These are phyloP conservation scores for Prunella strophiata DNA, from an alignment of 2,797 vertebrate genomes.

Conservation along the genomic window DNA sequence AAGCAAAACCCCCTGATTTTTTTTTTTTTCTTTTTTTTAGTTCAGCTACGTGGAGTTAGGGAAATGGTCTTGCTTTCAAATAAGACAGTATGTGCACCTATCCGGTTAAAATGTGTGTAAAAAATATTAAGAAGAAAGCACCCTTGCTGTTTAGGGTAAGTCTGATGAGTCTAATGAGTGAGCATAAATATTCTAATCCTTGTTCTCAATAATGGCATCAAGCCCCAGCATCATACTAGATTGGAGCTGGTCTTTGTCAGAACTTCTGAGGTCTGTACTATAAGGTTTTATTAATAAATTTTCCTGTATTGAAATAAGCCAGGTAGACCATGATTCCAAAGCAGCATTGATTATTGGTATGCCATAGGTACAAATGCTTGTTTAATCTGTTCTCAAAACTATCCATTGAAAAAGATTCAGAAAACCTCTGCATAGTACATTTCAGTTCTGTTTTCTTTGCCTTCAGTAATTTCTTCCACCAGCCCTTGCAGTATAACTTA, in stretches of 20 bases:
- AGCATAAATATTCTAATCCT: not conserved
- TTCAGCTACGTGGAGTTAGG: not conserved
- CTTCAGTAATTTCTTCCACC: not conserved
- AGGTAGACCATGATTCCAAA: not conserved
- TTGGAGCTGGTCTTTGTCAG: not conserved
- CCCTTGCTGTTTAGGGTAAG: not conserved
- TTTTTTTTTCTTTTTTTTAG: not conserved
- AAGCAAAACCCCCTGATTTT: not conserved
- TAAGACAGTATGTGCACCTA: not conserved
- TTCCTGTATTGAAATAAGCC: not conserved
- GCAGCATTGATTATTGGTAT: not conserved
- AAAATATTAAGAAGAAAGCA: not conserved
- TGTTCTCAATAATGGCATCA: not conserved
- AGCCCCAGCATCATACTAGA: not conserved
- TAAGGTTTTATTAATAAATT: not conserved
- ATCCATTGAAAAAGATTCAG: not conserved
- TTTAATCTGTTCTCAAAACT: not conserved
- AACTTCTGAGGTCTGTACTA: not conserved
- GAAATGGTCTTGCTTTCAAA: not conserved
- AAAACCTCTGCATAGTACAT: not conserved
- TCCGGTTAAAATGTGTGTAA: not conserved
- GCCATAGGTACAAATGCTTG: not conserved
- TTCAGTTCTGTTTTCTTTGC: not conserved
- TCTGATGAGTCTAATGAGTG: not conserved
- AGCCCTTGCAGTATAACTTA: not conserved